Evolutionary conservation across 30 jellyfish, hydroid and myxozoan genomes (phyloP), one percentile per base, ranked within the genome.

Genomic region (Sanderia malayensis): DNA sequence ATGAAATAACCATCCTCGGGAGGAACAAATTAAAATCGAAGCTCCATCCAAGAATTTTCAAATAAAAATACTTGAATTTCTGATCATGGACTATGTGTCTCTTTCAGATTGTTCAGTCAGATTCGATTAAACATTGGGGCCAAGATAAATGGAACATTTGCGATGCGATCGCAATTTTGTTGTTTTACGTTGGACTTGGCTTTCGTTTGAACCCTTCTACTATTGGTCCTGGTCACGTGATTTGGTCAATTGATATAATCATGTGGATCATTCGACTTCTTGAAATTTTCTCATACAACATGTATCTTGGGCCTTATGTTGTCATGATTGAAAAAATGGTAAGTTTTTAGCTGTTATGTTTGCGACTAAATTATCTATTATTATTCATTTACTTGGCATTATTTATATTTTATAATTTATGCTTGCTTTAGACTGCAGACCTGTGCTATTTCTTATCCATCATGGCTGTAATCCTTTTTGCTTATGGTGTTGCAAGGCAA

Each of bases 281-380:
- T 41, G 95, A 84, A 45, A 85, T 92, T 22, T 92, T 83, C 74
- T 92, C 86, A 18, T 95, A 76, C 52, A 78, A 92, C 70, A 66
- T 44, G 58, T 61, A 71, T 44, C 85, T 92, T 31, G 98, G 98
- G 6, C 98, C 98, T 8, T 92, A 92, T 61, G 98, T 92, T 26
- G 96, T 92, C 76, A 92, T 92, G 87, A 92, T 92, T 45, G 88
- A 86, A 24, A 63, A 76, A 67, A 92, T 92, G 98, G 98, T 92
- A 26, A 23, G 78, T 80, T 76, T 22, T 58, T 30, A 0, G 9
- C n/a, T n/a, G n/a, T n/a, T n/a, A n/a, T n/a, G n/a, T n/a, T n/a
- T n/a, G n/a, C n/a, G n/a, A n/a, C n/a, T n/a, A n/a, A n/a, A n/a
- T n/a, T n/a, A n/a, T 2, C 24, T 47, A 1, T 18, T 0, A 44